phyloP scores from a whole-genome alignment of 2,797 vertebrate genomes.

The Peromyscus aztecus region DNA sequence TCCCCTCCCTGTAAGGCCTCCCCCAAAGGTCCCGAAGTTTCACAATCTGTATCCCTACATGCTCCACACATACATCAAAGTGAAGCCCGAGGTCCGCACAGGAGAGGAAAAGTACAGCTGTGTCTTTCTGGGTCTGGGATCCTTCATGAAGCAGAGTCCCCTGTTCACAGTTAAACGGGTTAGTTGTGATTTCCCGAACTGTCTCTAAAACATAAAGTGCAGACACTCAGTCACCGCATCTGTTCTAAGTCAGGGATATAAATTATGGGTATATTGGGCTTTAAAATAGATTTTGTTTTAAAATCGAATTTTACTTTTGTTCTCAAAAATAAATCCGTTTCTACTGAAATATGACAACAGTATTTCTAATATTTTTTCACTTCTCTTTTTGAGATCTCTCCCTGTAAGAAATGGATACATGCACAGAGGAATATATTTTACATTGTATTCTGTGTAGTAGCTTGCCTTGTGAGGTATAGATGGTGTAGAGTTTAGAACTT shows the following conservation, averaged over 20 bases:
- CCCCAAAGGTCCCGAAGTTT: background rate
- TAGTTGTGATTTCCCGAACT: conserved; percentile 1
- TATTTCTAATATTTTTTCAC: background rate
- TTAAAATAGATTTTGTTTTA: conserved; percentile 56
- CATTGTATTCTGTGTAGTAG: background rate
- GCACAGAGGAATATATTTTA: background rate
- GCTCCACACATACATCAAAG: background rate
- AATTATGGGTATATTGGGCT: conserved; percentile 19
- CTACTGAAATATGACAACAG: conserved; percentile 1
- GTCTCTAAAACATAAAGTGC: background rate
- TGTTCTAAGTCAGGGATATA: background rate
- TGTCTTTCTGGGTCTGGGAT: no score
- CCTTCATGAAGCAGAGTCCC: background rate
- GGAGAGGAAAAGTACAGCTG: background rate
- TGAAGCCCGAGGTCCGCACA: background rate
- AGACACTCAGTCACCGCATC: background rate
- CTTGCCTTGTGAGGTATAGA: background rate
- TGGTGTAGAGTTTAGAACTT: background rate
- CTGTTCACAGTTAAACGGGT: conserved; percentile 41
- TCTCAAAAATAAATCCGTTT: conserved; percentile 68
- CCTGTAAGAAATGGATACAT: background rate
- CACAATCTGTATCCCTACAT: background rate
- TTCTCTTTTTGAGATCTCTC: conserved; percentile 48
- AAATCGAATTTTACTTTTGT: conserved; percentile 39
- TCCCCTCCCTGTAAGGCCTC: background rate